phyloP scores from a whole-genome alignment of 1,140 invertebrate genomes.

The Theocolax elegans region DNA sequence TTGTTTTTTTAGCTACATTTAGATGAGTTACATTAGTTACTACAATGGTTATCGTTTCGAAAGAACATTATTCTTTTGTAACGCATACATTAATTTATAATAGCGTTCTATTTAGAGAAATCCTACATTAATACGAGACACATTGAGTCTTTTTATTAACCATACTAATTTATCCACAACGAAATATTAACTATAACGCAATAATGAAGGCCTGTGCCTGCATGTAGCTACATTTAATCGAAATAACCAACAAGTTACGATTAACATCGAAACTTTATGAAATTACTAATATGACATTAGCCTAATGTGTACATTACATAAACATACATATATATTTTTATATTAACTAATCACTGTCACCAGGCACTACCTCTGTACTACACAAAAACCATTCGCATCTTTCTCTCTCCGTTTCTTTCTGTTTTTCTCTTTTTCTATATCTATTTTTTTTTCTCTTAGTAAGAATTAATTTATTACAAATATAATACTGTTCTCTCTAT shows the following conservation, averaged over 20 bases:
- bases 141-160: constrained; percentile 15
- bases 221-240: constrained; percentile 3
- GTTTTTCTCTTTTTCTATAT: constrained; percentile 25
- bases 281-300: constrained; percentile 3
- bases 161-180: constrained; percentile 10
- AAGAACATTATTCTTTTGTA: constrained; percentile 2
- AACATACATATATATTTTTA: constrained; percentile 26
- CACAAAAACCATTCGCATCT: constrained; percentile 39
- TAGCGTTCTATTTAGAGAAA: constrained; percentile 12
- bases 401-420: constrained; percentile 36
- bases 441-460: not conserved
- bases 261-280: constrained; percentile 15
- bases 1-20: constrained; percentile 13
- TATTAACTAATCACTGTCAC: constrained; percentile 40
- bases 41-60: not conserved
- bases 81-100: not conserved
- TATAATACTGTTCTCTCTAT: constrained; percentile 34
- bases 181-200: not conserved
- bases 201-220: constrained; percentile 9
- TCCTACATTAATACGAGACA: not conserved
- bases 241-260: constrained; percentile 10
- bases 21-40: constrained; percentile 6
- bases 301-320: constrained; percentile 5
- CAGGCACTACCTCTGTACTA: constrained; percentile 47
- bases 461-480: not conserved